These are phyloP conservation scores for Dicyrtomina minuta DNA, from an alignment of 2,888 invertebrate species.

Conservation along the genomic window DNA sequence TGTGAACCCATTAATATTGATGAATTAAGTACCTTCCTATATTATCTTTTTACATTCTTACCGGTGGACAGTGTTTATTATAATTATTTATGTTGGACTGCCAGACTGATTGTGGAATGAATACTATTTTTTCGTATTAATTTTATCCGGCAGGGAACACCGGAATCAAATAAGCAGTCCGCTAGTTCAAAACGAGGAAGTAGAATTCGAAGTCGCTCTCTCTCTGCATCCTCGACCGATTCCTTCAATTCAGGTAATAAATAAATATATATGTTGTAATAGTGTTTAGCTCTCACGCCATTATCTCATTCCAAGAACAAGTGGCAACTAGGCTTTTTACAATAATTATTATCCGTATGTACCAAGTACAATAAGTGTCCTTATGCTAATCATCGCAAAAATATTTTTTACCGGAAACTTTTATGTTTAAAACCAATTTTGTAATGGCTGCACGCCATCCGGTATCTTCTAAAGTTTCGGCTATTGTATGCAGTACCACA, in stretches of 20 bases:
- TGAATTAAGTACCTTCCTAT: too few species aligned
- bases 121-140: background rate
- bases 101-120: background rate
- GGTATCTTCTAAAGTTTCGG: constrained; percentile 3
- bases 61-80: background rate
- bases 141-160: constrained; percentile 14
- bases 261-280: too few species aligned
- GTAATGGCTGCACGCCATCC: constrained; percentile 24
- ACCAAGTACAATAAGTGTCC: too few species aligned
- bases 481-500: background rate
- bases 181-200: constrained; percentile 34
- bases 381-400: too few species aligned
- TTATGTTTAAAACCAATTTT: too few species aligned
- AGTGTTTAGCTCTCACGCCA: too few species aligned
- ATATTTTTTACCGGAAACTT: too few species aligned
- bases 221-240: constrained; percentile 92
- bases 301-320: constrained; percentile 26
- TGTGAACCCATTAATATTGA: too few species aligned
- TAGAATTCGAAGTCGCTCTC: constrained; percentile 63
- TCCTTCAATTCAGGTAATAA: constrained; percentile 83
- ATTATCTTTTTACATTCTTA: too few species aligned
- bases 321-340: constrained; percentile 14
- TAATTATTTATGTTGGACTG: background rate
- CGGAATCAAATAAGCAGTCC: constrained; percentile 25
- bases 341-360: too few species aligned